Evolutionary conservation across 1,140 invertebrate species (phyloP), one percentile per base, ranked within the genome.

Genomic region (Ctenoplectra terminalis): DNA sequence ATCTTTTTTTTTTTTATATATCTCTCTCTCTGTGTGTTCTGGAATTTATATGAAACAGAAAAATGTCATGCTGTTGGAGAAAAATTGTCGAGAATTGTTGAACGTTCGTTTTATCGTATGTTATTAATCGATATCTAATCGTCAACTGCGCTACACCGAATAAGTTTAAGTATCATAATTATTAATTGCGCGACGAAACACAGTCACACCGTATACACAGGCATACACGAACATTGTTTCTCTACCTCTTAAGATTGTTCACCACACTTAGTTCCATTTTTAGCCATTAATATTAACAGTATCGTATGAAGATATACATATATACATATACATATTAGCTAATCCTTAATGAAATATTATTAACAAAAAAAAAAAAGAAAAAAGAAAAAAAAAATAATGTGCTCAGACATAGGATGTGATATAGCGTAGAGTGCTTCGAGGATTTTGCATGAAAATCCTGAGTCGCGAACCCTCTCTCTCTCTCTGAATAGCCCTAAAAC

Each of bases 321-420:
- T 85, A 88, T 74, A 83, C 37, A 56, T 71, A 81, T 13, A 86
- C 74, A 72, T 61, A 37, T 37, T 81, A 86, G 48, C 37, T 82
- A 67, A 77, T 72, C 48, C 54, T 37, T 82, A 86, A 71, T n/a
- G 74, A 76, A 58, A 76, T 85, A 83, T 77, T 71, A 88, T 77
- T 50, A 60, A 77, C 63, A 83, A 85, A 61, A 64, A 67, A 63
- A 81, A 82, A 86, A 87, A 84, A 63, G 81, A 82, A 86, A 87
- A 84, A 84, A 85, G 61, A 64, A 67, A 63, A 81, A 82, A 86
- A 87, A n/a, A n/a, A n/a, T n/a, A 84, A 90, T 84, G 78, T 92
- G 90, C 92, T 93, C 91, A 91, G 91, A 92, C 84, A 92, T 93
- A 93, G 92, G 89, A 92, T 93, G 91, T 92, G 91, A 93, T 93